A percentile compares a stretch with the other conserved stretches of the same genome.
These are phyloP conservation scores for Drosophila neocordata DNA, from an alignment of 1,140 invertebrate species.

Conservation along the genomic window DNA sequence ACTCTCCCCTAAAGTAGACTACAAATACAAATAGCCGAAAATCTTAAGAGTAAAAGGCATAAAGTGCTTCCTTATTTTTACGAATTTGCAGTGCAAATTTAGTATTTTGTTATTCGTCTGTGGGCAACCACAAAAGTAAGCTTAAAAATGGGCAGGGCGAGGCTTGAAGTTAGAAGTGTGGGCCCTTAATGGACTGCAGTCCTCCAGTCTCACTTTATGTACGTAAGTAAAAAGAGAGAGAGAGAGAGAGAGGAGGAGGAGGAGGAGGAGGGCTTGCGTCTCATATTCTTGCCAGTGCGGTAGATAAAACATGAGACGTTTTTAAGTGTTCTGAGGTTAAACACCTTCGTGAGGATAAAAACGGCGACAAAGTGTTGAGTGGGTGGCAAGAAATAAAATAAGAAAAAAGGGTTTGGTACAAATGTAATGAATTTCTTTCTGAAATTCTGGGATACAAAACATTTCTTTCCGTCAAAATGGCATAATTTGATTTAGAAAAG, in stretches of 20 bases:
- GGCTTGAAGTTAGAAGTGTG: conserved; percentile 38
- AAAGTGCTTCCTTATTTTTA: conserved; percentile 39
- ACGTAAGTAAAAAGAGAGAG: too few relatives aligned
- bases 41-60: conserved; percentile 31
- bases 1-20: conserved; percentile 47
- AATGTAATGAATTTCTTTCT: not conserved
- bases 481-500: too few relatives aligned
- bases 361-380: conserved; percentile 10
- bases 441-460: too few relatives aligned
- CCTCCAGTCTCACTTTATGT: conserved; percentile 19
- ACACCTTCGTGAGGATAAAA: conserved; percentile 44
- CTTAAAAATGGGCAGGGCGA: conserved; percentile 11
- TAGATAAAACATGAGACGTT: conserved; percentile 62
- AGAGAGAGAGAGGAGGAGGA: too few relatives aligned
- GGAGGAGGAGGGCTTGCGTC: not conserved
- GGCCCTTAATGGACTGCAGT: conserved; percentile 54
- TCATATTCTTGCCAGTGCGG: conserved; percentile 23
- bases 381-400: conserved; percentile 12
- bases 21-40: conserved; percentile 43
- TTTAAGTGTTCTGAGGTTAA: conserved; percentile 70
- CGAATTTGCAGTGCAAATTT: conserved; percentile 56
- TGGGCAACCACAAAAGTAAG: conserved; percentile 57
- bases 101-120: conserved; percentile 33
- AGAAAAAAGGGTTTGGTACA: conserved; percentile 9
- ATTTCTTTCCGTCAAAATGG: not conserved